Percentiles rank a stretch among this genome's conserved stretches.
These are phyloP conservation scores for Eulithis testata DNA, from an alignment of 2,888 invertebrate species.

Conservation along the genomic window DNA sequence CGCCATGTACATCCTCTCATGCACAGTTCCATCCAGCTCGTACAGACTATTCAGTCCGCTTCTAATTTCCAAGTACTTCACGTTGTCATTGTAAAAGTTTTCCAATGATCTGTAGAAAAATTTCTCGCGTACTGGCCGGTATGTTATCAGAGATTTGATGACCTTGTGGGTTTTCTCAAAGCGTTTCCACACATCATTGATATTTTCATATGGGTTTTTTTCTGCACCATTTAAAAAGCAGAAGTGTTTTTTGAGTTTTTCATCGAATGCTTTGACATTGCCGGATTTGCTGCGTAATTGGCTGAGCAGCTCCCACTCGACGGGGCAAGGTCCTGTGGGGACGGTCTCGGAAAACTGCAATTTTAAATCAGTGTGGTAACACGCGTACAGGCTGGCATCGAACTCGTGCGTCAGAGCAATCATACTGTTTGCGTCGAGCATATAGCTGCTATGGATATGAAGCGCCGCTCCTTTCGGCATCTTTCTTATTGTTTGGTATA, in stretches of 20 bases:
- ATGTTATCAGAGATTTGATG: constrained; percentile 83
- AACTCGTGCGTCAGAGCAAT: constrained; percentile 87
- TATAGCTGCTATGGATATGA: constrained; percentile 88
- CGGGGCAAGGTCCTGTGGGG: constrained; percentile 62
- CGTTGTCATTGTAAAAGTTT: constrained; percentile 87
- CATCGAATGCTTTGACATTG: constrained; percentile 78
- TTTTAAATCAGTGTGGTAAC: constrained; percentile 62
- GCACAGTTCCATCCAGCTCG: constrained; percentile 85
- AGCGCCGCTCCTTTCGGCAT: constrained; percentile 92
- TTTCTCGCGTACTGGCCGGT: constrained; percentile 86
- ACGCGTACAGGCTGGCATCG: constrained; percentile 85
- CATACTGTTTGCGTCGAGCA: constrained; percentile 85
- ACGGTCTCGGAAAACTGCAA: constrained; percentile 65
- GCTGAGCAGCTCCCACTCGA: constrained; percentile 79
- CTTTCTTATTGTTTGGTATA: constrained; percentile 86
- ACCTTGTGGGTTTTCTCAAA: constrained; percentile 82
- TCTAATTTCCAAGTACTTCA: constrained; percentile 89
- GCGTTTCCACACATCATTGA: constrained; percentile 85
- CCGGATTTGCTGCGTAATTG: constrained; percentile 73
- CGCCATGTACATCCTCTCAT: constrained; percentile 80
- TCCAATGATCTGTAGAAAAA: constrained; percentile 86
- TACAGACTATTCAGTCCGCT: constrained; percentile 85
- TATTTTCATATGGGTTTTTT: constrained; percentile 68
- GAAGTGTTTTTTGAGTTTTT: constrained; percentile 78
- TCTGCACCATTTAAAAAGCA: constrained; percentile 79